Evolutionary conservation across 2,797 vertebrate genomes (phyloP), one percentile per base, ranked within the genome.

Genomic region (Craterocephalus amniculus): DNA sequence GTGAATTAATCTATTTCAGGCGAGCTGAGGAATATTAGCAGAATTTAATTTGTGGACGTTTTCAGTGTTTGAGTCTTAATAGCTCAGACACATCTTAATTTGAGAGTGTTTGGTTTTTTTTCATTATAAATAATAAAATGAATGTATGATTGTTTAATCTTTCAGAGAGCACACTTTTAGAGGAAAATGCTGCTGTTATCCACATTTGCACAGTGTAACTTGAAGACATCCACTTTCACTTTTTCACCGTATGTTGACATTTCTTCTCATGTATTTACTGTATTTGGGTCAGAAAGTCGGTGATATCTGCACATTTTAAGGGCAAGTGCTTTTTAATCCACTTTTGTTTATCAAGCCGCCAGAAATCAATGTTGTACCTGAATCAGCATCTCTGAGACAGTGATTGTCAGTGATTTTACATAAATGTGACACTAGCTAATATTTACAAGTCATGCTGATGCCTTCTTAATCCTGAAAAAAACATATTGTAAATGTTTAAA

Each of bases 1-100:
- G 24, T 63, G 40, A 20, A 62, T 67, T 67, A 14, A 70, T 78
- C 26, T 65, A 20, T 61, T 77, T 63, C 27, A 8, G 38, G 62
- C 43, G 52, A 35, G 18, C 74, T 63, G 9, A 38, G 7, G 9
- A 52, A 70, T 48, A 69, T 74, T 61, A 63, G 12, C 12, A 58
- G 20, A 2, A 48, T 60, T 65, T 49, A 1, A 31, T 69, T 67
- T 49, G 52, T 40, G 29, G 18, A 2, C 58, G 55, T 3, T 66
- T 80, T 58, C 1, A 55, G 0, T 69, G 24, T 54, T 68, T 11
- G 32, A 29, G 73, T 24, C 36, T 43, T 11, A 43, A 32, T 40
- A 12, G 26, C 9, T 24, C n/a, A 49, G 45, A 11, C 8, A 12
- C 69, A 16, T 26, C 20, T 16, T 34, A 45, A 3, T 45, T 63